These are phyloP conservation scores for Hirtodrosophila trivittata DNA, from an alignment of 2,888 invertebrate species.

Conservation along the genomic window DNA sequence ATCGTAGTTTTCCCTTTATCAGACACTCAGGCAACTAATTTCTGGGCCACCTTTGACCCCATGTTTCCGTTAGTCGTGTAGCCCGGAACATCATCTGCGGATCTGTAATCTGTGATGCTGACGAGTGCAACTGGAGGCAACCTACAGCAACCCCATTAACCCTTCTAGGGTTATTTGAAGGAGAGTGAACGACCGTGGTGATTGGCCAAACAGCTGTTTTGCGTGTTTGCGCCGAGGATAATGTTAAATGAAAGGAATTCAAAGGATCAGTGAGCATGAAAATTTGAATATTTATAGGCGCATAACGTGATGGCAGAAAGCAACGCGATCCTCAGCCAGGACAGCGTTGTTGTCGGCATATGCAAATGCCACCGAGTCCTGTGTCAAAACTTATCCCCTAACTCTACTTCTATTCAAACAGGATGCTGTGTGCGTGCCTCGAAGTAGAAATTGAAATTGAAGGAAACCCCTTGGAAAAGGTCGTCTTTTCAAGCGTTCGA, in stretches of 20 bases:
- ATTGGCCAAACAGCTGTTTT: slow-evolving; percentile 57
- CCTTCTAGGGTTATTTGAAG: slow-evolving; percentile 34
- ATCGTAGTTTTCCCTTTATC: slow-evolving; percentile 10
- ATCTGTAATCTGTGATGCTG: slow-evolving; percentile 15
- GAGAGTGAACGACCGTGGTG: neutral
- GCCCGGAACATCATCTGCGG: slow-evolving; percentile 11
- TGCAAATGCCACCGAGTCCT: slow-evolving; percentile 33
- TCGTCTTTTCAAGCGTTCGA: too few relatives aligned
- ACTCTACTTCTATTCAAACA: slow-evolving; percentile 15
- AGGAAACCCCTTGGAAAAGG: slow-evolving; percentile 24
- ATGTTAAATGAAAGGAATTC: slow-evolving; percentile 15
- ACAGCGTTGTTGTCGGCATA: slow-evolving; percentile 26
- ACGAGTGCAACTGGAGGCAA: slow-evolving; percentile 5
- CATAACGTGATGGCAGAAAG: slow-evolving; percentile 6
- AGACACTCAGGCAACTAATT: slow-evolving; percentile 37
- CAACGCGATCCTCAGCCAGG: slow-evolving; percentile 36
- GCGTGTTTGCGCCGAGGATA: slow-evolving; percentile 30
- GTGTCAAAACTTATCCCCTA: neutral
- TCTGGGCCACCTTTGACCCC: slow-evolving; percentile 23
- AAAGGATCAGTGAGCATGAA: slow-evolving; percentile 52
- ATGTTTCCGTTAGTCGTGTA: slow-evolving; percentile 1
- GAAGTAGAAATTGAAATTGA: slow-evolving; percentile 34
- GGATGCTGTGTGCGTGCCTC: slow-evolving; percentile 66
- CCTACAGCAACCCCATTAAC: slow-evolving; percentile 44
- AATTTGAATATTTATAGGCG: slow-evolving; percentile 50